A percentile compares a stretch with the other conserved stretches of the same genome.
These are phyloP conservation scores for Bellardia pandia DNA, from an alignment of 2,888 invertebrate species.

Conservation along the genomic window DNA sequence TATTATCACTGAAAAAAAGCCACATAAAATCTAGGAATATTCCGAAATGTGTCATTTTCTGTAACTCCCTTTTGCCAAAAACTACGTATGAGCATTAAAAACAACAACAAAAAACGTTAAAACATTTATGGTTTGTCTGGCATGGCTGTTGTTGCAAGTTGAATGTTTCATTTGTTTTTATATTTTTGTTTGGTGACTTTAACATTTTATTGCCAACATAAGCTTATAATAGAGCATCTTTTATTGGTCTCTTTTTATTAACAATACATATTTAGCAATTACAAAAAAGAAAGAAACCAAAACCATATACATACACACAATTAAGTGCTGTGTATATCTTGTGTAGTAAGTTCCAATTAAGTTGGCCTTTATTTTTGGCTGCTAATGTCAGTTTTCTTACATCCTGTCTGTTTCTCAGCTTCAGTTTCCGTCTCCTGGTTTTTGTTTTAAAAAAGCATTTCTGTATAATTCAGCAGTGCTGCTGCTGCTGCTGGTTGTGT, in stretches of 20 bases:
- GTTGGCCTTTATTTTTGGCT: conserved; percentile 61
- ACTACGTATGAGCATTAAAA: conserved; percentile 17
- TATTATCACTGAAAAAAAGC: no score
- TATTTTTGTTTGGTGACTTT: conserved; percentile 39
- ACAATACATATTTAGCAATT: conserved; percentile 41
- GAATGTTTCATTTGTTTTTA: conserved; percentile 26
- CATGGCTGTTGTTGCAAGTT: conserved; percentile 37
- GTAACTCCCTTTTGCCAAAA: background rate
- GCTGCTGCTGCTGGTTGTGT: conserved; percentile 40
- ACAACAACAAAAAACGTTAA: conserved; percentile 11
- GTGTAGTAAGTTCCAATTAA: conserved; percentile 59
- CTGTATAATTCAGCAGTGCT: background rate
- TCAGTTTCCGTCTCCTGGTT: conserved; percentile 71
- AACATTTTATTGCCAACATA: conserved; percentile 65
- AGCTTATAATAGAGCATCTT: conserved; percentile 35
- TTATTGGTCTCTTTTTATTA: conserved; percentile 34
- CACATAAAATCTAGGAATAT: no score
- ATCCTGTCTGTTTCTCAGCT: conserved; percentile 64
- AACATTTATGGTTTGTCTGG: conserved; percentile 53
- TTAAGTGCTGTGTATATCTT: conserved; percentile 53
- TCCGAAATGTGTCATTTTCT: background rate
- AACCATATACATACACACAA: conserved; percentile 30
- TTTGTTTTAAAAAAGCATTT: conserved; percentile 31
- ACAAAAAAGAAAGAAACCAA: background rate
- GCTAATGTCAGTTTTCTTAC: conserved; percentile 57